phyloP scores from a whole-genome alignment of 2,113 vertebrate genomes.

The Scatophagus argus region DNA sequence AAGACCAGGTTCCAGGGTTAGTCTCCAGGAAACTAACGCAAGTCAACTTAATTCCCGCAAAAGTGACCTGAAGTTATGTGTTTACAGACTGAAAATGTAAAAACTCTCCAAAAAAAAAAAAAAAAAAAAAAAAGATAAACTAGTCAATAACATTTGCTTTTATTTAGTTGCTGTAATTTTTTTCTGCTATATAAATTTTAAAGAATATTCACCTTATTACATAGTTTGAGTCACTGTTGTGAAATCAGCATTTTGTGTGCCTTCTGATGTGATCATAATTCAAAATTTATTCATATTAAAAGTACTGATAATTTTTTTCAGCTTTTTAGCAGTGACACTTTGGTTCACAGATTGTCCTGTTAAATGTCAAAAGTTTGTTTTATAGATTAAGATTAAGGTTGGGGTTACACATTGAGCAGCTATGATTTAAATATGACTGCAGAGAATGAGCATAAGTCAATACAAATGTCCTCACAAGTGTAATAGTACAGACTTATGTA shows the following conservation, averaged over 20 bases:
- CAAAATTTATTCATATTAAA: too few species aligned
- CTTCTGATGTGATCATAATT: neutral
- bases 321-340: neutral
- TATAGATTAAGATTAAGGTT: neutral
- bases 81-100: neutral
- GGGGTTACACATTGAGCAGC: neutral
- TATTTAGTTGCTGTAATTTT: neutral
- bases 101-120: neutral
- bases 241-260: neutral
- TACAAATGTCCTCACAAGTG: constrained; percentile 28
- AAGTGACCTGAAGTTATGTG: too few species aligned
- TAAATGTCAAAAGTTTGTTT: neutral
- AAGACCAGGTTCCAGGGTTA: too few species aligned
- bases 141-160: neutral
- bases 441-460: neutral
- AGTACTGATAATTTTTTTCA: too few species aligned
- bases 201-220: neutral
- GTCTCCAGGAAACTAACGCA: too few species aligned
- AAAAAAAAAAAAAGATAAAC: neutral
- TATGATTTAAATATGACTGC: neutral
- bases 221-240: neutral
- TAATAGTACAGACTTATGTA: constrained; percentile 1
- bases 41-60: too few species aligned
- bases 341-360: neutral
- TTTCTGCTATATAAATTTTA: neutral